phyloP scores from a whole-genome alignment of 2,797 vertebrate species.

The Sebastiscus albofasciatus region DNA sequence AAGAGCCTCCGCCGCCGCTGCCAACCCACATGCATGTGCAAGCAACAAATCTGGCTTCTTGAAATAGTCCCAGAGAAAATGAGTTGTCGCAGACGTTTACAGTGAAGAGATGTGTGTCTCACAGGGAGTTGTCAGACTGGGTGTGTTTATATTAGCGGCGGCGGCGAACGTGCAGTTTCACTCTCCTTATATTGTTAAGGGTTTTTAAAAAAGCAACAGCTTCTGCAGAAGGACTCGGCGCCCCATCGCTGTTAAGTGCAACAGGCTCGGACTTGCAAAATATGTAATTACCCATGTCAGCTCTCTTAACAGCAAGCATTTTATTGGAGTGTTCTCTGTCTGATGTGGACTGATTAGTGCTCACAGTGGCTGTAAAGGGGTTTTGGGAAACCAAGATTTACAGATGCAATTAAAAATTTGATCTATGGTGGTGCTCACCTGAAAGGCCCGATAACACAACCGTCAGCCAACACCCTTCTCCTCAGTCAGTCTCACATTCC shows the following conservation, averaged over 20 bases:
- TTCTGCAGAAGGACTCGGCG: constrained; percentile 7
- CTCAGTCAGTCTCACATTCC: background rate
- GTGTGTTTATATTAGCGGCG: constrained; percentile 9
- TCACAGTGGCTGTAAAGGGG: background rate
- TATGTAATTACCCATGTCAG: constrained; percentile 55
- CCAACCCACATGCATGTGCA: constrained; percentile 52
- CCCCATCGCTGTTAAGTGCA: constrained; percentile 8
- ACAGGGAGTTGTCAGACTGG: constrained; percentile 39
- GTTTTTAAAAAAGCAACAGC: constrained; percentile 35
- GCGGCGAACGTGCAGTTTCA: background rate
- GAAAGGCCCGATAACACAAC: background rate
- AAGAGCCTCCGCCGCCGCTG: constrained; percentile 40
- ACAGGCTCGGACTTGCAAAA: constrained; percentile 60
- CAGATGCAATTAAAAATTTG: constrained; percentile 22
- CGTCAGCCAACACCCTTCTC: constrained; percentile 4
- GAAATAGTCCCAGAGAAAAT: constrained; percentile 72
- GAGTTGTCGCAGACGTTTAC: constrained; percentile 19
- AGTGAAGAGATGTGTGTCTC: constrained; percentile 13
- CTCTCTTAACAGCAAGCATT: constrained; percentile 29
- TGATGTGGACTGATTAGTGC: background rate
- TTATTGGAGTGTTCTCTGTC: constrained; percentile 16
- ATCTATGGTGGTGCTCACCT: constrained; percentile 6
- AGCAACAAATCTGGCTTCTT: constrained; percentile 47
- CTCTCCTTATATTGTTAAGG: constrained; percentile 14
- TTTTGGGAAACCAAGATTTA: constrained; percentile 18